Conservation (phyloP, 2,888 invertebrate genomes). For the Acanthosoma haemorrhoidale region DNA sequence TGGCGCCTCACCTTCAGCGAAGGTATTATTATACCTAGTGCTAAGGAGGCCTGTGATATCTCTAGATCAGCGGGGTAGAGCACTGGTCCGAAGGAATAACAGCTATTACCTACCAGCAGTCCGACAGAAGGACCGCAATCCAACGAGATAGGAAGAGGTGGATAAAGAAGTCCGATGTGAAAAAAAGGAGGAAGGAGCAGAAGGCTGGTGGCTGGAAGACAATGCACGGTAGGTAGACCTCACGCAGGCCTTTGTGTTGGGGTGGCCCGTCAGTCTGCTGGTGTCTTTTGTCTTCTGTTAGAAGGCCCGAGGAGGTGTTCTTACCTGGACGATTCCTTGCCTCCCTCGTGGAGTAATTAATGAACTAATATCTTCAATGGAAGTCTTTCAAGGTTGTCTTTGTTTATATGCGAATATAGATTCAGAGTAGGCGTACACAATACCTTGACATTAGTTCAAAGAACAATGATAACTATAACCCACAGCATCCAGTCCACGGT, state of each 20-base stretch:
- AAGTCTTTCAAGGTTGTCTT: no score
- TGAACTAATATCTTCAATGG: no score
- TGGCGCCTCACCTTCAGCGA: no score
- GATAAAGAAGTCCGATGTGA: not conserved
- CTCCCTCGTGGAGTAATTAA: not conserved
- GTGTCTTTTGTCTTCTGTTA: no score
- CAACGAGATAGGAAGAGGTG: not conserved
- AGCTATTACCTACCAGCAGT: not conserved
- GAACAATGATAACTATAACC: no score
- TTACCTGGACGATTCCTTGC: not conserved
- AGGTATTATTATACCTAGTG: no score
- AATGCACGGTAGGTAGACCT: not conserved
- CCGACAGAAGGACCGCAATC: not conserved
- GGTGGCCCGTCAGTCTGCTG: not conserved
- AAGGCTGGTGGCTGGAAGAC: no score
- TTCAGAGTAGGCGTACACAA: no score
- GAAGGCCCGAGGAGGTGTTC: no score
- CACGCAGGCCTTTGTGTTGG: constrained; percentile 4
- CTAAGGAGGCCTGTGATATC: not conserved
- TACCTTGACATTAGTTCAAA: no score
- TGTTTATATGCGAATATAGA: no score
- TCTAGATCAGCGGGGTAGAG: not conserved
- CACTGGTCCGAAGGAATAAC: not conserved
- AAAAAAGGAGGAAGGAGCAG: not conserved
- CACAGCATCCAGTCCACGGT: no score